Percentiles rank a stretch among this genome's conserved stretches.
These are phyloP conservation scores for Leptonema lineaticorne DNA, from an alignment of 1,140 invertebrate species.

Conservation along the genomic window DNA sequence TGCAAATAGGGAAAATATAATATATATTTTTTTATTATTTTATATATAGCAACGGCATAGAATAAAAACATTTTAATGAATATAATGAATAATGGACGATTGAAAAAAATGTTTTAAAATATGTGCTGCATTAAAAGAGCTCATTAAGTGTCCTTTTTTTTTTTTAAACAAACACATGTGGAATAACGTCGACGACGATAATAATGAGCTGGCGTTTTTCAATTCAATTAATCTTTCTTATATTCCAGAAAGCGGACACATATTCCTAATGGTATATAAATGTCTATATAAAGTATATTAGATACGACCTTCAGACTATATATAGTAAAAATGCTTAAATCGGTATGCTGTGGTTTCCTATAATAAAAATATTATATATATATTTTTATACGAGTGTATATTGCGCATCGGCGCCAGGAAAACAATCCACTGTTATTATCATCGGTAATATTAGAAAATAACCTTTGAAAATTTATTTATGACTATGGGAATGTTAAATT, in stretches of 20 bases:
- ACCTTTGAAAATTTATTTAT: too few species aligned
- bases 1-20: neutral
- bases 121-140: too few species aligned
- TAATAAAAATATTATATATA: too few species aligned
- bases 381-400: conserved; percentile 3
- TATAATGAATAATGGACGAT: too few species aligned
- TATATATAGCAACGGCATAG: too few species aligned
- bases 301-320: conserved; percentile 2
- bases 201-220: conserved; percentile 9
- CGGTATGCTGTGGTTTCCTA: neutral
- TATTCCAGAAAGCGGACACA: neutral
- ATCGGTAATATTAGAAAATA: too few species aligned
- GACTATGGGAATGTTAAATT: too few species aligned
- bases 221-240: conserved; percentile 3
- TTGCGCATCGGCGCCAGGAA: conserved; percentile 17
- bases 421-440: neutral
- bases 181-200: neutral
- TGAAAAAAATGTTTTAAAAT: too few species aligned
- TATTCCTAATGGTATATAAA: neutral
- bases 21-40: neutral
- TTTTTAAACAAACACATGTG: too few species aligned
- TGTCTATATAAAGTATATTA: neutral
- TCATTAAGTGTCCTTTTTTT: too few species aligned
- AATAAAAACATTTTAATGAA: too few species aligned
- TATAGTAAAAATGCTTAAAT: conserved; percentile 9